Evolutionary conservation across 2,113 vertebrate genomes (phyloP), one percentile per base, ranked within the genome.

Genomic region (Leucosticte australis): DNA sequence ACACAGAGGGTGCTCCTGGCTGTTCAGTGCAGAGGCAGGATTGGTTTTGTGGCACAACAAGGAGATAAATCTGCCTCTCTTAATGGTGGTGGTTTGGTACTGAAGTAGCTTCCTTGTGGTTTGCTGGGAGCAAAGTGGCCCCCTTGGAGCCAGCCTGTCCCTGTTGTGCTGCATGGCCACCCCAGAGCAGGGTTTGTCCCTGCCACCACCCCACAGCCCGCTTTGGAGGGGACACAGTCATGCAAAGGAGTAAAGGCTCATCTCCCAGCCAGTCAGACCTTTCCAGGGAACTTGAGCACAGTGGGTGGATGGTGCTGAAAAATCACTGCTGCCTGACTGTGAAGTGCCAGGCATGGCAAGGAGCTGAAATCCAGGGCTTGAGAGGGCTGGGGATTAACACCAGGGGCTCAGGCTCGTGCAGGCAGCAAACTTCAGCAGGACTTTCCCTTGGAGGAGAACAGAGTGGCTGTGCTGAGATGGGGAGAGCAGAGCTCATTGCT

Each of bases 161-260:
- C 55, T 71, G 63, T 14, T 4, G 23, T 30, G 42, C 69, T 63
- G 22, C n/a, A 9, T 0, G 7, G 63, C 46, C 59, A 17, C 15
- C 23, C 20, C 59, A 49, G 53, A 6, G 50, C 42, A 9, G 16
- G 5, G 37, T 15, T 70, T 3, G 1, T 26, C 60, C 0, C 9
- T 39, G 82, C 56, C 86, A 52, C 30, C 42, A 6, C 23, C 0
- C 33, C 50, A 47, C 18, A 19, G 59, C 33, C 4, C 23, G 1
- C 67, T 56, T 4, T 46, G 22, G 59, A 16, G 55, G 39, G 3
- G 20, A 22, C 26, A 55, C 10, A 5, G 22, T 5, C 20, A 1
- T 2, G 6, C 4, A 2, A 9, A 37, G 62, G 30, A 30, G 6
- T 3, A 41, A 4, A 14, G 13, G 33, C 35, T 76, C 33, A 0